These are phyloP conservation scores for Parasteatoda lunata DNA, from an alignment of 2,888 invertebrate genomes.

Conservation along the genomic window DNA sequence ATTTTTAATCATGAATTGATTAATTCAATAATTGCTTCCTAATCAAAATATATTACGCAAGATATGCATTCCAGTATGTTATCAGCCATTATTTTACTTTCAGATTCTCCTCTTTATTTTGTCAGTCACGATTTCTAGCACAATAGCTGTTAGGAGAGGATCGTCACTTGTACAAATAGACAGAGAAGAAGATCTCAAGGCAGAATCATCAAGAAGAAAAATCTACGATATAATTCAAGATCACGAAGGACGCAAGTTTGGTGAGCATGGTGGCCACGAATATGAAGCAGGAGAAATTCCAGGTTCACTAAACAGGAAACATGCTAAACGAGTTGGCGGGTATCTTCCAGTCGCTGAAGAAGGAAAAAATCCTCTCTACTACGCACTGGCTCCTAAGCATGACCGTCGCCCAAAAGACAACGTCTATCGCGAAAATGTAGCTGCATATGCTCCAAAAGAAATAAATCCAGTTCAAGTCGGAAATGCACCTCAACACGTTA, in stretches of 20 bases:
- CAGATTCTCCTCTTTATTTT: conserved; percentile 18
- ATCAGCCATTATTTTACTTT: background rate
- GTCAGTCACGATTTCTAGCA: background rate
- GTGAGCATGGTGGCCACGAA: conserved; percentile 59
- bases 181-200: conserved; percentile 7
- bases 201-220: conserved; percentile 13
- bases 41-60: no score
- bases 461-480: conserved; percentile 6
- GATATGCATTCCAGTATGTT: no score
- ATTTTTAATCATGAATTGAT: no score
- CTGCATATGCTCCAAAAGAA: conserved; percentile 30
- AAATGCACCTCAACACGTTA: conserved; percentile 19
- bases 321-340: conserved; percentile 11
- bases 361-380: conserved; percentile 21
- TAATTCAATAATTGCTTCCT: no score
- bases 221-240: conserved; percentile 50
- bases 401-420: conserved; percentile 11
- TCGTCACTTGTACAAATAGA: background rate
- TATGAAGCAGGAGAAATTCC: conserved; percentile 51
- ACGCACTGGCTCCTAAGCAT: conserved; percentile 1
- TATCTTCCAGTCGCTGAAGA: conserved; percentile 11
- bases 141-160: background rate
- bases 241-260: conserved; percentile 48
- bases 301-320: background rate
- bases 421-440: conserved; percentile 44